Evolutionary conservation across 2,113 vertebrate species (phyloP).

Genomic region (Tauraco erythrolophus): DNA sequence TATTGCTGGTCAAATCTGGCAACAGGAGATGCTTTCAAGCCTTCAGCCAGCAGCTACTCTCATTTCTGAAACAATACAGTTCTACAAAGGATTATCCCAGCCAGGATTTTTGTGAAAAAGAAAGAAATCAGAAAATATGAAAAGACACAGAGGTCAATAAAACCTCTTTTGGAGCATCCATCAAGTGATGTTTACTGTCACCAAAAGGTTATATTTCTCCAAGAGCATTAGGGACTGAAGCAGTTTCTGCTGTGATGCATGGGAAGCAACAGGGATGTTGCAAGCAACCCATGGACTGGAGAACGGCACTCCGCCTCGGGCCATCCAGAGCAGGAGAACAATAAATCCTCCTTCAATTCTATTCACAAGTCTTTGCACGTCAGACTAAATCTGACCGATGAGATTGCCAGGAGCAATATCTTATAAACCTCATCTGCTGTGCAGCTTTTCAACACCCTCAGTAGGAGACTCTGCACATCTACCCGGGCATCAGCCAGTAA

Average conservation of each 20-base stretch:
- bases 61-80: background rate
- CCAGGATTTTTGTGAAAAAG: background rate
- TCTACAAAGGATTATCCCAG: background rate
- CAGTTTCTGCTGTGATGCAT: background rate
- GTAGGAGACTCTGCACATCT: background rate
- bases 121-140: background rate
- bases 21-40: background rate
- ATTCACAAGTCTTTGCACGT: background rate
- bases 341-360: background rate
- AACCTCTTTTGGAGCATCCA: background rate
- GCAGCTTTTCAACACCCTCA: conserved; percentile 11
- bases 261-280: background rate
- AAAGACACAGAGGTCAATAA: conserved; percentile 23
- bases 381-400: background rate
- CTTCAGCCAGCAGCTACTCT: background rate
- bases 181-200: conserved; percentile 26
- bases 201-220: conserved; percentile 3
- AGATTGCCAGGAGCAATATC: background rate
- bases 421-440: background rate
- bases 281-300: background rate
- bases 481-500: background rate
- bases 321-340: background rate
- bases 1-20: background rate
- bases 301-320: background rate
- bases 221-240: background rate